These are phyloP conservation scores for Onthophagus taurus DNA, from an alignment of 1,140 invertebrate genomes.

Conservation along the genomic window DNA sequence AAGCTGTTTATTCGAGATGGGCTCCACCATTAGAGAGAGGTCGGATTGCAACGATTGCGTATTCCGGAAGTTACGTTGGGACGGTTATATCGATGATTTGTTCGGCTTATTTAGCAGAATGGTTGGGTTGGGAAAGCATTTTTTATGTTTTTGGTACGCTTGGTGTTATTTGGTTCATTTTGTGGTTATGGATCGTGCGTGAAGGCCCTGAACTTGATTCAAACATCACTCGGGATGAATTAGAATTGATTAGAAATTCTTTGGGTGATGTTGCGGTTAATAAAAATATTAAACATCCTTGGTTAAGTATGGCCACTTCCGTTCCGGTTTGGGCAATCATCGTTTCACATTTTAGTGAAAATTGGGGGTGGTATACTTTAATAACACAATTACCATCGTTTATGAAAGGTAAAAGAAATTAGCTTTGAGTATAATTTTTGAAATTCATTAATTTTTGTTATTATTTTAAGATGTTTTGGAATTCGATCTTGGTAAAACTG, in stretches of 20 bases:
- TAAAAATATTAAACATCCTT: conserved; percentile 55
- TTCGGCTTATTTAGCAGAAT: conserved; percentile 59
- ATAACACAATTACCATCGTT: conserved; percentile 85
- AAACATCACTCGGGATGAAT: conserved; percentile 59
- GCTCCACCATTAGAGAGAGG: conserved; percentile 76
- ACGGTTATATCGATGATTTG: conserved; percentile 72
- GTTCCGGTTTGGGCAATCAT: conserved; percentile 84
- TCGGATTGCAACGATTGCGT: conserved; percentile 64
- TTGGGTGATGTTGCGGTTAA: conserved; percentile 32
- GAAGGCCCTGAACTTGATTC: conserved; percentile 68
- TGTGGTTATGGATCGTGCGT: conserved; percentile 46
- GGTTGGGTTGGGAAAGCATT: conserved; percentile 74
- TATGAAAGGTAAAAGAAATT: conserved; percentile 57
- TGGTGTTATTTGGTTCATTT: conserved; percentile 57
- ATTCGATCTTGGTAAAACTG: conserved; percentile 64
- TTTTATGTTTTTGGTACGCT: conserved; percentile 81
- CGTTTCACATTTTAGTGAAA: conserved; percentile 85
- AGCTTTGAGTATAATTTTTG: neutral
- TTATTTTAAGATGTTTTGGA: conserved; percentile 56
- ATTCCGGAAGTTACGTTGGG: conserved; percentile 74
- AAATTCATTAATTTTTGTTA: neutral
- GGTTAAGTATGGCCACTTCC: conserved; percentile 72
- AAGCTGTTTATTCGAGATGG: conserved; percentile 81
- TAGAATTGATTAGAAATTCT: conserved; percentile 60
- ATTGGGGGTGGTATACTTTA: conserved; percentile 93